These are phyloP conservation scores for Malacosoma neustria DNA, from an alignment of 2,888 invertebrate genomes.

Conservation along the genomic window DNA sequence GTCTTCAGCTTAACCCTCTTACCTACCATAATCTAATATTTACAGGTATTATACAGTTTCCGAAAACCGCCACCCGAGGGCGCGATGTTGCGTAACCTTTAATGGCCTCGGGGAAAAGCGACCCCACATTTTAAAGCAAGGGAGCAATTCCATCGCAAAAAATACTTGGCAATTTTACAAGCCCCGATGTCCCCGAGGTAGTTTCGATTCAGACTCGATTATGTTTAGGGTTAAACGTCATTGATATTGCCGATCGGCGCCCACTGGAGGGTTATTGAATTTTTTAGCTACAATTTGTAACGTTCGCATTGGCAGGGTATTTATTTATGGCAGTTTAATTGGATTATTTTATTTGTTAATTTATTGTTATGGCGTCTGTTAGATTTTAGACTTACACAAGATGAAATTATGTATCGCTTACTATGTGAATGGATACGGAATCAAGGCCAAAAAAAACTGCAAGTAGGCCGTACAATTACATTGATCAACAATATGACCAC, in stretches of 20 bases:
- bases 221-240: conserved; percentile 74
- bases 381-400: no score
- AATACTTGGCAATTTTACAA: conserved; percentile 64
- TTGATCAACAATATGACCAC: no score
- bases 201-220: conserved; percentile 70
- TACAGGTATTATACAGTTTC: conserved; percentile 24
- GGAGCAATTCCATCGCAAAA: conserved; percentile 57
- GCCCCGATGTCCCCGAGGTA: conserved; percentile 68
- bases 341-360: conserved; percentile 19
- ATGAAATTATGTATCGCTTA: no score
- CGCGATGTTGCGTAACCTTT: conserved; percentile 31
- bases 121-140: conserved; percentile 53
- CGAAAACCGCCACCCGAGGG: conserved; percentile 35
- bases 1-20: no score
- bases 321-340: conserved; percentile 46
- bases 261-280: conserved; percentile 62
- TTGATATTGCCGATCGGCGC: conserved; percentile 66
- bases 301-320: conserved; percentile 45
- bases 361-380: conserved; percentile 10
- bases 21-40: background rate
- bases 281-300: conserved; percentile 65
- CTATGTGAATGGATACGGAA: no score
- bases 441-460: no score
- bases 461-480: no score
- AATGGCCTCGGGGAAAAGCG: conserved; percentile 40